These are phyloP conservation scores for Thumatha senex DNA, from an alignment of 2,888 invertebrate species.

Conservation along the genomic window DNA sequence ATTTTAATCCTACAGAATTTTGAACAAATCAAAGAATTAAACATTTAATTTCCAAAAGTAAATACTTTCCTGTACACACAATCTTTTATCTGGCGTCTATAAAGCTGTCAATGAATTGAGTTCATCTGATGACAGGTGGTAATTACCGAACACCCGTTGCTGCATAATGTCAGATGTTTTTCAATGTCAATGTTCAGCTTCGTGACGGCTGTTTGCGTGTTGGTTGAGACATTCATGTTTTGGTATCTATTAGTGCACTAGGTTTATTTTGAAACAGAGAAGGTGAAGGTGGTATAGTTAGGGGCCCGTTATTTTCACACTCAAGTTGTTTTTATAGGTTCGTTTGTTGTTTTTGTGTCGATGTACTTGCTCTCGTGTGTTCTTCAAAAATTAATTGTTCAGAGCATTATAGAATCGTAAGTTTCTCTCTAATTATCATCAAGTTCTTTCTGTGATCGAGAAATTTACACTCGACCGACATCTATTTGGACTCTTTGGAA, in stretches of 20 bases:
- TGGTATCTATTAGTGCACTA: slow-evolving; percentile 14
- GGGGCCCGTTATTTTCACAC: neutral
- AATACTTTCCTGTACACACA: neutral
- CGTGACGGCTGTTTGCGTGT: slow-evolving; percentile 24
- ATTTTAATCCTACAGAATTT: no score
- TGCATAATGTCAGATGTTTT: slow-evolving; percentile 41
- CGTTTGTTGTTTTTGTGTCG: slow-evolving; percentile 19
- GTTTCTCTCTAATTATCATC: neutral
- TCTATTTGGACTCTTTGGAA: no score
- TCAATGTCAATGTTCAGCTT: slow-evolving; percentile 59
- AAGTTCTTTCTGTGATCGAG: slow-evolving; percentile 23
- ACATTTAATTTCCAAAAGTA: neutral
- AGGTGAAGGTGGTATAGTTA: slow-evolving; percentile 3
- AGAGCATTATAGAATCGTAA: no score
- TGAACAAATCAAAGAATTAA: no score
- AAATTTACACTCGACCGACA: slow-evolving; percentile 50
- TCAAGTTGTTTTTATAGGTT: slow-evolving; percentile 24
- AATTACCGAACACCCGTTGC: slow-evolving; percentile 62
- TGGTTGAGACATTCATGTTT: slow-evolving; percentile 22
- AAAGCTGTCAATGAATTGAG: slow-evolving; percentile 54
- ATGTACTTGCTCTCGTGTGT: neutral
- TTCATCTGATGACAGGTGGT: slow-evolving; percentile 54
- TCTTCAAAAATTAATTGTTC: no score
- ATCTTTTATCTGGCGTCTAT: slow-evolving; percentile 42
- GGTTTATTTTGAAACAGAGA: slow-evolving; percentile 12